A percentile compares a stretch with the other conserved stretches of the same genome.
phyloP scores from a whole-genome alignment of 2,888 invertebrate genomes.

The Cephus runcator region DNA sequence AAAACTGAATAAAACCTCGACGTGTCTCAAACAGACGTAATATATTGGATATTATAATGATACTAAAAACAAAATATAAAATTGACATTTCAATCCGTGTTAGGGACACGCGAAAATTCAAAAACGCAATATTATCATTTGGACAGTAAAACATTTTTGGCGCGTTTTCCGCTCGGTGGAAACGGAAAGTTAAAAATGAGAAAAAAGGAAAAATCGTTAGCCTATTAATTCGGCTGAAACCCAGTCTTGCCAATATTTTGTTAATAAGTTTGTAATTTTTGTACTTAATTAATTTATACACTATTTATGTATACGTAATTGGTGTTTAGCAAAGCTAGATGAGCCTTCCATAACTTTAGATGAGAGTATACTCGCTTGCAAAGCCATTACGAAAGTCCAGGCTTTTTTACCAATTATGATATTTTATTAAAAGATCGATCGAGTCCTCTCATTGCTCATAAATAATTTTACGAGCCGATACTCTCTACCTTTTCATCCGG shows the following conservation, averaged over 20 bases:
- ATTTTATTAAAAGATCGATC: neutral
- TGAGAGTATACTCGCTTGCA: slow-evolving; percentile 42
- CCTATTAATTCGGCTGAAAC: slow-evolving; percentile 35
- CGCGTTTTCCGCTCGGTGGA: neutral
- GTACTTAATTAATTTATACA: slow-evolving; percentile 65
- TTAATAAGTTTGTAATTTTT: slow-evolving; percentile 65
- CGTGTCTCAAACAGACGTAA: neutral
- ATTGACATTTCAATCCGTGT: neutral
- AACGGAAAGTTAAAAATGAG: slow-evolving; percentile 1
- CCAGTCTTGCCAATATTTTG: slow-evolving; percentile 64
- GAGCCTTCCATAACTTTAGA: slow-evolving; percentile 56
- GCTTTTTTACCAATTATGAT: neutral
- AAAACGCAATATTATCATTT: neutral
- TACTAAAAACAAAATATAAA: neutral
- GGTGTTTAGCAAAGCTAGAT: slow-evolving; percentile 50
- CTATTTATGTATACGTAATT: slow-evolving; percentile 58
- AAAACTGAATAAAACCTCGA: neutral
- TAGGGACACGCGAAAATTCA: neutral
- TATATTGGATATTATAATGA: neutral
- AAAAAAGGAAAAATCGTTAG: slow-evolving; percentile 15
- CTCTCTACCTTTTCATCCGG: neutral
- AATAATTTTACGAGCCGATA: neutral
- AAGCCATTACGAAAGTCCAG: slow-evolving; percentile 24
- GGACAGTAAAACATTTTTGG: neutral
- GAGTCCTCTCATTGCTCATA: neutral